Evolutionary conservation across 2,797 vertebrate genomes (phyloP), one percentile per base, ranked within the genome.

Genomic region (Leptoclinus maculatus): DNA sequence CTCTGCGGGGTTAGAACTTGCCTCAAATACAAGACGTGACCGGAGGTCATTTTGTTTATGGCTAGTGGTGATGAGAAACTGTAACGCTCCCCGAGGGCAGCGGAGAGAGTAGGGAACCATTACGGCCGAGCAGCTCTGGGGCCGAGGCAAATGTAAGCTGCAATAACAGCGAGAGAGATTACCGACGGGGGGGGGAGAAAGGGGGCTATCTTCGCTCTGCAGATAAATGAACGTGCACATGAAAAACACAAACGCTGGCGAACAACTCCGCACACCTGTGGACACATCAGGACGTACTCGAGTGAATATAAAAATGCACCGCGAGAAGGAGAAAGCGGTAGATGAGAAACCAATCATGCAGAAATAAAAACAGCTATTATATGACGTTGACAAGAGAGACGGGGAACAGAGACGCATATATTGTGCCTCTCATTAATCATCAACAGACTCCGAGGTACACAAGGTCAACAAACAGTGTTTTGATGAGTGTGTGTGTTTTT

Each of bases 131-230:
- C 82, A 16, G 70, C 76, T 82, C 80, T 81, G 87, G 84, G 87
- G 70, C 78, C 14, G 65, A 78, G 87, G 88, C 85, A 84, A 89
- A 89, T 84, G 78, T 89, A 88, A 93, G 88, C 82, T 90, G 89
- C 88, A 90, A 88, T 90, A 93, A 90, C 82, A 80, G 89, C 76
- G 13, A 86, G 81, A 87, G 71, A 89, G 88, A 88, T 93, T 91
- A 92, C 87, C 70, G 87, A 76, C 65, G 79, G 80, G 62, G 70
- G 84, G 49, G 64, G 70, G 80, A 81, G 72, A 60, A 73, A 86
- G 47, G 65, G 83, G 87, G 80, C 86, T 88, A 82, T 85, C 85
- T 84, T 85, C 82, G 45, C 65, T 78, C 70, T 80, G 82, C 74
- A 83, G 71, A 91, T 81, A 74, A 75, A 34, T 34, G 32, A 34